These are phyloP conservation scores for Gisinianus flammeolus DNA, from an alignment of 2,888 invertebrate genomes.

Conservation along the genomic window DNA sequence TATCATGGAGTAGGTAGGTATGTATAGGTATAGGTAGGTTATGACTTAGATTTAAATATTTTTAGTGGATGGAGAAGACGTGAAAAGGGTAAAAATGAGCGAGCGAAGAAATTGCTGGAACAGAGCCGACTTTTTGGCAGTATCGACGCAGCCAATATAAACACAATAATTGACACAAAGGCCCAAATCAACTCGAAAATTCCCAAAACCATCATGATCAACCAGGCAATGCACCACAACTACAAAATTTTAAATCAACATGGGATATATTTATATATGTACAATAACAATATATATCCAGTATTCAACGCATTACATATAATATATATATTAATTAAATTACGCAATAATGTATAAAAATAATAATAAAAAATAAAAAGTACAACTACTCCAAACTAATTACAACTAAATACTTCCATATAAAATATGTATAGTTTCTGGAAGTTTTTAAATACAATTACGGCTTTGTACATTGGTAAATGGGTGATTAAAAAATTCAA, in stretches of 20 bases:
- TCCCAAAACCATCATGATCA: constrained; percentile 55
- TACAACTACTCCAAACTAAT: not conserved
- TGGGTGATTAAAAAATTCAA: too few species aligned
- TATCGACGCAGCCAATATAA: constrained; percentile 54
- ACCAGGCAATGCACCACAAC: constrained; percentile 58
- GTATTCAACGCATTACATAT: too few species aligned
- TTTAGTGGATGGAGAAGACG: not conserved
- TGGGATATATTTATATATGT: not conserved
- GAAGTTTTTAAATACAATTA: too few species aligned
- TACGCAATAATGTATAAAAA: not conserved
- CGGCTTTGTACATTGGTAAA: too few species aligned
- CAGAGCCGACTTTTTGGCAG: constrained; percentile 49
- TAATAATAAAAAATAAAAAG: not conserved
- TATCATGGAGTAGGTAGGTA: not conserved
- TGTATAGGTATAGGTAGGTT: not conserved
- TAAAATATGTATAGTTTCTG: not conserved
- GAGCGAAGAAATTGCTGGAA: constrained; percentile 17
- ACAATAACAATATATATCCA: too few species aligned
- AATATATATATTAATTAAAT: not conserved
- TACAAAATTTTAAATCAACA: constrained; percentile 41
- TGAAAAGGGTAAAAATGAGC: constrained; percentile 21
- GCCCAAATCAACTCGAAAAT: constrained; percentile 55
- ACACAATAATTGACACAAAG: constrained; percentile 53
- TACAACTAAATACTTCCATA: not conserved
- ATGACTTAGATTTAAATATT: constrained; percentile 1